A percentile compares a stretch with the other conserved stretches of the same genome.
Evolutionary conservation across 2,888 invertebrate genomes (phyloP).

Genomic region (Tenthredo livida): DNA sequence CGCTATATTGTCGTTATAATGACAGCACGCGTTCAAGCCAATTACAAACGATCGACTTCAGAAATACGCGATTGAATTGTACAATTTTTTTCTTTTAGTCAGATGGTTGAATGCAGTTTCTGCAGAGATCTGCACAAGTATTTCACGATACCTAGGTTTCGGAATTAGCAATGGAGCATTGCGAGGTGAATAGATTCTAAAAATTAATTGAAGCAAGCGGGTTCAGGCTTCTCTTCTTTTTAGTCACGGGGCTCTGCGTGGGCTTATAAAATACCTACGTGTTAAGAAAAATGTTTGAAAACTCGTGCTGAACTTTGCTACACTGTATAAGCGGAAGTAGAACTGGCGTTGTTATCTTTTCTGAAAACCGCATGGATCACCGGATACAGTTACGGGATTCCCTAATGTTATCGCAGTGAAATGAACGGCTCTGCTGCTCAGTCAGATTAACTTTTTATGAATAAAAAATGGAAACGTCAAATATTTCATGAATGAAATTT

Average conservation of each 20-base stretch:
- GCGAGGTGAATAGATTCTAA: no score
- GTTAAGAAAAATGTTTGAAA: no score
- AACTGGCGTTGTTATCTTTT: not conserved
- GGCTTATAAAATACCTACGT: no score
- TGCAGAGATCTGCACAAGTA: not conserved
- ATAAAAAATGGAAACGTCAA: not conserved
- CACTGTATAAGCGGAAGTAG: not conserved
- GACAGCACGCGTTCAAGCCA: not conserved
- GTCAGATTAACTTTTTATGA: not conserved
- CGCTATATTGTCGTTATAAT: conserved; percentile 5
- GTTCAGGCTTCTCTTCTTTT: no score
- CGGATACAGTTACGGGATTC: conserved; percentile 3
- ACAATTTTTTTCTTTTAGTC: not conserved
- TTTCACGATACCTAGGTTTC: not conserved
- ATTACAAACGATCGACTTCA: not conserved
- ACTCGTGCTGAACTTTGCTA: no score
- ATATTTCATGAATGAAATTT: no score
- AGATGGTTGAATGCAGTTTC: no score
- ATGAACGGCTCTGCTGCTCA: not conserved
- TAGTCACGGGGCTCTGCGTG: no score
- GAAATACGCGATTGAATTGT: not conserved
- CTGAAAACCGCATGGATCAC: not conserved
- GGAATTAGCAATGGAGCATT: not conserved
- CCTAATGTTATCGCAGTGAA: not conserved
- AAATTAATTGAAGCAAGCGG: not conserved